Conservation (phyloP, 2,113 vertebrate genomes). For the Abramis brama region DNA sequence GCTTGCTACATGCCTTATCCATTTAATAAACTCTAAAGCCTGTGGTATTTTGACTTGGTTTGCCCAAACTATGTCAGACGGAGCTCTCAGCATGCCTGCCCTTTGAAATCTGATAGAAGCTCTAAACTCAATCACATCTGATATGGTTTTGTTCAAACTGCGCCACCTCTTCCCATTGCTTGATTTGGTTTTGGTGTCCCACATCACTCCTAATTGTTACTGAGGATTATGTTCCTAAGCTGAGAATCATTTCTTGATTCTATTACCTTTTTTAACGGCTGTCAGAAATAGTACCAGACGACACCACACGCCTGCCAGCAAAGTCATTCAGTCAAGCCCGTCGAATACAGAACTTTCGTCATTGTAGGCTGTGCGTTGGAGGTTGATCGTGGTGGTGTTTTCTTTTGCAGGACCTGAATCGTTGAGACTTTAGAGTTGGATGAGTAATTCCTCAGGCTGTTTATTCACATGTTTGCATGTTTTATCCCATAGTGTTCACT, state of each 20-base stretch:
- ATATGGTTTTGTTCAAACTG: background rate
- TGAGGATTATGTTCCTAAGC: slow-evolving; percentile 47
- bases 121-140: slow-evolving; percentile 17
- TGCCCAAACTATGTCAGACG: background rate
- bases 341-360: slow-evolving; percentile 4
- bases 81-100: background rate
- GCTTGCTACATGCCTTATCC: background rate
- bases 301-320: slow-evolving; percentile 42
- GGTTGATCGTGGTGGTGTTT: background rate
- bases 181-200: slow-evolving; percentile 25
- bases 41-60: slow-evolving; percentile 19
- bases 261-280: slow-evolving; percentile 49
- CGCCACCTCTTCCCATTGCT: background rate
- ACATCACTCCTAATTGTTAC: slow-evolving; percentile 51
- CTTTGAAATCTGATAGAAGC: slow-evolving; percentile 34
- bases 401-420: slow-evolving; percentile 6
- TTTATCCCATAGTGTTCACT: background rate
- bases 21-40: slow-evolving; percentile 4
- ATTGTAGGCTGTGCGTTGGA: background rate
- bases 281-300: slow-evolving; percentile 47
- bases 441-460: slow-evolving; percentile 20
- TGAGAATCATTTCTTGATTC: slow-evolving; percentile 55
- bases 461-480: background rate
- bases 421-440: background rate
- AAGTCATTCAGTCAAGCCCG: slow-evolving; percentile 47